Evolutionary conservation across 2,797 vertebrate genomes (phyloP).

Genomic region (Ataeniobius toweri): DNA sequence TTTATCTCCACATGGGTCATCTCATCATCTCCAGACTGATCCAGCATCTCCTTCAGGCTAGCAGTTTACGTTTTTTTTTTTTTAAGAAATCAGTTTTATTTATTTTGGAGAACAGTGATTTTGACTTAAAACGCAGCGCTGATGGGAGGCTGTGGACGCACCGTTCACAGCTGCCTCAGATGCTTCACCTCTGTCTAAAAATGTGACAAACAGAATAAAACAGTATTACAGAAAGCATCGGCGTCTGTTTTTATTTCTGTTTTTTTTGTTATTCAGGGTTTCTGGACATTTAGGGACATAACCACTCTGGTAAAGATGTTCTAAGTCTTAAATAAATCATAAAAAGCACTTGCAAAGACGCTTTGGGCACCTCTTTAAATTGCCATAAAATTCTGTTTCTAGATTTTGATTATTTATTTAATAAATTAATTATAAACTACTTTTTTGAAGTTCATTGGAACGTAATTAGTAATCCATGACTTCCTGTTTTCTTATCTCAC

Average conservation of each 20-base stretch:
- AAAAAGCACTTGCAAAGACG: background rate
- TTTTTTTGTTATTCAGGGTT: background rate
- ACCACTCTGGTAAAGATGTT: background rate
- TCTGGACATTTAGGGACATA: background rate
- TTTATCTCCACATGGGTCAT: slow-evolving; percentile 16
- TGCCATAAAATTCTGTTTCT: too few species aligned
- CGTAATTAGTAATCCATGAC: background rate
- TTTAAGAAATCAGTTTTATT: slow-evolving; percentile 51
- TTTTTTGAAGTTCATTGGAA: background rate
- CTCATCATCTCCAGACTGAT: slow-evolving; percentile 14
- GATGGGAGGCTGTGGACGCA: slow-evolving; percentile 73
- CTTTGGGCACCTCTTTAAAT: too few species aligned
- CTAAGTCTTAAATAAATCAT: background rate
- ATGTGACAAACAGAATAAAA: slow-evolving; percentile 68
- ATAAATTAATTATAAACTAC: too few species aligned
- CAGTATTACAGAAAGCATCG: slow-evolving; percentile 39
- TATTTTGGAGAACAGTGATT: slow-evolving; percentile 56
- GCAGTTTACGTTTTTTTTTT: slow-evolving; percentile 10
- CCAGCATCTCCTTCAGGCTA: slow-evolving; percentile 36
- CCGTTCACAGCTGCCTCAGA: slow-evolving; percentile 82
- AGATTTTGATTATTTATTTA: too few species aligned
- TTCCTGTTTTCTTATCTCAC: background rate
- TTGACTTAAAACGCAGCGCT: slow-evolving; percentile 37
- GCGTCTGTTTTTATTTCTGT: background rate
- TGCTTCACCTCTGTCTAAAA: slow-evolving; percentile 85